These are phyloP conservation scores for Isaurus tuberculatus DNA, from an alignment of 92 coral and sea anemone genomes.

Conservation along the genomic window DNA sequence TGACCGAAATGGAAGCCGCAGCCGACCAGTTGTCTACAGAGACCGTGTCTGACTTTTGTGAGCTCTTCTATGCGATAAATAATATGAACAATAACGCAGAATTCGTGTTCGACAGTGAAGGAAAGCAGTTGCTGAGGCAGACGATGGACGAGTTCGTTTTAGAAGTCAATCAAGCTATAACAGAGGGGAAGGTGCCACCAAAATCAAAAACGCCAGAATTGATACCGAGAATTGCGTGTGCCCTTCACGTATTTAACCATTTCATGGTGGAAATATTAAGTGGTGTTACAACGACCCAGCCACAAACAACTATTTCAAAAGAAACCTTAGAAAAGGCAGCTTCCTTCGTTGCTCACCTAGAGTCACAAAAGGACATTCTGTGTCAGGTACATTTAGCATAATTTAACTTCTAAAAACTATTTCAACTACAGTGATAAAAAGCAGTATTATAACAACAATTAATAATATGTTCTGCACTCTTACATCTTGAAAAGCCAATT, in stretches of 20 bases:
- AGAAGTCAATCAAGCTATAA: slow-evolving; percentile 55
- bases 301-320: slow-evolving; percentile 44
- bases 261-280: slow-evolving; percentile 57
- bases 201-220: slow-evolving; percentile 63
- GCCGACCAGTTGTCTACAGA: slow-evolving; percentile 31
- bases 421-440: no score
- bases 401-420: no score
- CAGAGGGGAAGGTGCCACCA: slow-evolving; percentile 64
- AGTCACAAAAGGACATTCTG: slow-evolving; percentile 64
- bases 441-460: no score
- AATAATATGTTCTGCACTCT: no score
- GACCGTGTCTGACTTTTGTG: slow-evolving; percentile 17
- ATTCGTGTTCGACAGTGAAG: slow-evolving; percentile 42
- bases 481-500: no score
- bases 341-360: slow-evolving; percentile 51
- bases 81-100: background rate
- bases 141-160: slow-evolving; percentile 34
- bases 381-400: slow-evolving; percentile 45
- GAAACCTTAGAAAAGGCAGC: slow-evolving; percentile 57
- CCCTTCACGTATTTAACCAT: slow-evolving; percentile 64
- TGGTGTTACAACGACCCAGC: slow-evolving; percentile 45
- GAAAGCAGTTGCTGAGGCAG: slow-evolving; percentile 21
- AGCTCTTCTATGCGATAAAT: slow-evolving; percentile 1
- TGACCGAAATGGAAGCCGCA: no score
- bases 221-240: slow-evolving; percentile 51